phyloP scores from a whole-genome alignment of 2,888 invertebrate species.

The Kuschelorhynchus macadamiae region DNA sequence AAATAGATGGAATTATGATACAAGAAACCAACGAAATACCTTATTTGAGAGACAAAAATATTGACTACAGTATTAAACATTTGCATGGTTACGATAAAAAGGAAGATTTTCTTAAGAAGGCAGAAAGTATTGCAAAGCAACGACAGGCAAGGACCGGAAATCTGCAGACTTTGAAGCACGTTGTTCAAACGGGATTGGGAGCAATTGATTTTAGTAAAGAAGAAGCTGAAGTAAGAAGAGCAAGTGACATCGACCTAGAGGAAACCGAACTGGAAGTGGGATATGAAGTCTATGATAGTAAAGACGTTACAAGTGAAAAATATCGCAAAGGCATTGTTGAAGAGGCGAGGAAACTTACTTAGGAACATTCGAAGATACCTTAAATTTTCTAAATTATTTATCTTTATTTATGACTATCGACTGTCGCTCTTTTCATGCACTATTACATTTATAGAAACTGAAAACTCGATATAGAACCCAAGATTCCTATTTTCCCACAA shows the following conservation, averaged over 20 bases:
- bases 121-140: constrained; percentile 46
- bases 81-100: constrained; percentile 68
- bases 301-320: constrained; percentile 71
- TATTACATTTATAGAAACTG: too few species aligned
- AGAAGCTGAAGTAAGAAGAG: constrained; percentile 18
- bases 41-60: constrained; percentile 65
- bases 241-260: constrained; percentile 63
- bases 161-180: constrained; percentile 66
- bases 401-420: too few species aligned
- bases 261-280: constrained; percentile 74
- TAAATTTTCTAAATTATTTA: too few species aligned
- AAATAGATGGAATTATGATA: constrained; percentile 68
- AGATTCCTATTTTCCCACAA: too few species aligned
- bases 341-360: constrained; percentile 64
- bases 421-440: too few species aligned
- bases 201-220: constrained; percentile 62
- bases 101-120: constrained; percentile 59
- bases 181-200: constrained; percentile 66
- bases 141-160: constrained; percentile 60
- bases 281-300: constrained; percentile 73
- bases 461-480: too few species aligned
- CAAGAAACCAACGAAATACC: constrained; percentile 73
- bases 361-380: too few species aligned
- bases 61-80: constrained; percentile 72
- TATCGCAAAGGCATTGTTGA: constrained; percentile 76